Conservation (phyloP, 2,888 invertebrate genomes). For the Kuschelorhynchus macadamiae region DNA sequence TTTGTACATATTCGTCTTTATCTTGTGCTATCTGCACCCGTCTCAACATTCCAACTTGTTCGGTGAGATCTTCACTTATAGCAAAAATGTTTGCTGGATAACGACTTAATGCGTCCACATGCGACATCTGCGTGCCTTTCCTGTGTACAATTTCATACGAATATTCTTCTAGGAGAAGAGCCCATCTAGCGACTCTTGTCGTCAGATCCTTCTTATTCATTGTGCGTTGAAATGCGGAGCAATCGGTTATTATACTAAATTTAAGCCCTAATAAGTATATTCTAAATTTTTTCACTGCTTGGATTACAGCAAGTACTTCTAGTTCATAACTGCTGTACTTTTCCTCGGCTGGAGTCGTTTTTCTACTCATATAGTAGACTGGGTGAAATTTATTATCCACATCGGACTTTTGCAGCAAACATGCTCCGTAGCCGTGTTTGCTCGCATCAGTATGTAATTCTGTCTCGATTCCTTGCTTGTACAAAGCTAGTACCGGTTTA, state of each 20-base stretch:
- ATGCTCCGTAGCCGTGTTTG: constrained; percentile 49
- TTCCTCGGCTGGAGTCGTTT: constrained; percentile 23
- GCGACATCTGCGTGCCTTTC: background rate
- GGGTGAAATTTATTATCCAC: constrained; percentile 51
- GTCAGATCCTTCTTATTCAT: constrained; percentile 54
- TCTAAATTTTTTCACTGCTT: constrained; percentile 61
- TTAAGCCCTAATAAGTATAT: constrained; percentile 49
- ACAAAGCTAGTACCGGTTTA: constrained; percentile 34
- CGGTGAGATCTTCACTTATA: too few species aligned
- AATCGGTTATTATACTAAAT: constrained; percentile 30
- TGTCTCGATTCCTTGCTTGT: constrained; percentile 39
- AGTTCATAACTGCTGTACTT: constrained; percentile 7
- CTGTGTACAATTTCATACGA: constrained; percentile 57
- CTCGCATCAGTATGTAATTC: constrained; percentile 55
- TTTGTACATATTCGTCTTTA: too few species aligned
- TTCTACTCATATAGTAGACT: constrained; percentile 54
- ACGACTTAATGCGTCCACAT: too few species aligned
- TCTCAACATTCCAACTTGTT: too few species aligned
- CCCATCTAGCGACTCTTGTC: constrained; percentile 59
- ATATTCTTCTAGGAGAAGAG: constrained; percentile 54
- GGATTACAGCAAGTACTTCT: constrained; percentile 53
- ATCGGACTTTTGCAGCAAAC: constrained; percentile 44
- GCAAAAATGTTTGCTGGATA: too few species aligned
- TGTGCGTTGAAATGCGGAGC: constrained; percentile 59
- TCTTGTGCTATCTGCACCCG: too few species aligned